These are phyloP conservation scores for Carettochelys insculpta DNA, from an alignment of 2,113 vertebrate genomes.

Conservation along the genomic window DNA sequence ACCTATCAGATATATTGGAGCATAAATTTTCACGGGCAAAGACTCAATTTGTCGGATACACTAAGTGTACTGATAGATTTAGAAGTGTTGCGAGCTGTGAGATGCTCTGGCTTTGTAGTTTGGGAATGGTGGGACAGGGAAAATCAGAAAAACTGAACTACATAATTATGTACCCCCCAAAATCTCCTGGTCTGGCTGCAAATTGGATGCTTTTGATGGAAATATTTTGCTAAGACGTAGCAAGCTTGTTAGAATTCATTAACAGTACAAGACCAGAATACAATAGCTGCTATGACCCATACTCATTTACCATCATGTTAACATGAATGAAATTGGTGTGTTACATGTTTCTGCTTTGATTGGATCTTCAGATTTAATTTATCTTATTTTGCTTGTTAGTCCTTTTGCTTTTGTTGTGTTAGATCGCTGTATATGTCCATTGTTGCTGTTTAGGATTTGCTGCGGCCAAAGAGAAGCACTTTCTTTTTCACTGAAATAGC, in stretches of 20 bases:
- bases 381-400: not conserved
- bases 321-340: not conserved
- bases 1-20: too few relatives aligned
- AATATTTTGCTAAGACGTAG: not conserved
- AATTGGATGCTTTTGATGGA: not conserved
- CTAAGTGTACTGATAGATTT: too few relatives aligned
- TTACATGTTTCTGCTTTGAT: not conserved
- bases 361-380: not conserved
- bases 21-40: too few relatives aligned
- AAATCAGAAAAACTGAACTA: constrained; percentile 73
- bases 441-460: not conserved
- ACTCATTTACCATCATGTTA: not conserved
- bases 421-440: not conserved
- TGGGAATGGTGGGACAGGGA: constrained; percentile 80
- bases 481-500: not conserved
- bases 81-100: constrained; percentile 77
- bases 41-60: too few relatives aligned
- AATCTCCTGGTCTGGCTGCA: not conserved
- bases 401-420: not conserved
- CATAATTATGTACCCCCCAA: not conserved
- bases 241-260: not conserved
- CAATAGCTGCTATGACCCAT: not conserved
- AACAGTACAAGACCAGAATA: not conserved
- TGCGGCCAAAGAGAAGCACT: not conserved
- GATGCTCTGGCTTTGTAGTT: constrained; percentile 80